A percentile compares a stretch with the other conserved stretches of the same genome.
phyloP scores from a whole-genome alignment of 2,888 invertebrate species.

The Mantis religiosa region DNA sequence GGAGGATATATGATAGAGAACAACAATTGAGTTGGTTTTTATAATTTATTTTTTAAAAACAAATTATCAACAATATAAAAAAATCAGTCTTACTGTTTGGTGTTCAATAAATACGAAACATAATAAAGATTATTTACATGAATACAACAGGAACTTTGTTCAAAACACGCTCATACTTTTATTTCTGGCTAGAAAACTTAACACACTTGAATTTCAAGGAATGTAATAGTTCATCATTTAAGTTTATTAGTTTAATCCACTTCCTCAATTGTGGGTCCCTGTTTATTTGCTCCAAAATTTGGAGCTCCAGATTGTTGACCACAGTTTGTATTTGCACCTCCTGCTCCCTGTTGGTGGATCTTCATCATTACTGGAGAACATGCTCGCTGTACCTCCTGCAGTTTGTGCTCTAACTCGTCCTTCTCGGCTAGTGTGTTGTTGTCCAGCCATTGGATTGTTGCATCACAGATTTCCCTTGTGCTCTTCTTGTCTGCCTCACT shows the following conservation, averaged over 20 bases:
- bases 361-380: slow-evolving; percentile 45
- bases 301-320: slow-evolving; percentile 20
- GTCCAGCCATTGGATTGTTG: slow-evolving; percentile 47
- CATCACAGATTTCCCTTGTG: slow-evolving; percentile 40
- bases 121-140: too few relatives aligned
- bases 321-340: slow-evolving; percentile 28
- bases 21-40: too few relatives aligned
- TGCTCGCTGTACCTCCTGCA: slow-evolving; percentile 44
- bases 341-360: slow-evolving; percentile 34
- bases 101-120: too few relatives aligned
- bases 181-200: too few relatives aligned
- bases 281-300: not conserved
- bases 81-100: too few relatives aligned
- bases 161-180: too few relatives aligned
- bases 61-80: too few relatives aligned
- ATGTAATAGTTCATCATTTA: too few relatives aligned
- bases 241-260: slow-evolving; percentile 36
- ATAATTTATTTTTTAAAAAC: too few relatives aligned
- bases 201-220: too few relatives aligned
- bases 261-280: slow-evolving; percentile 50
- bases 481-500: slow-evolving; percentile 42
- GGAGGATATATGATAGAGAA: too few relatives aligned
- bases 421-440: slow-evolving; percentile 47
- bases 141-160: too few relatives aligned
- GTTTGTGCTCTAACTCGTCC: slow-evolving; percentile 45